Evolutionary conservation across 2,888 invertebrate genomes (phyloP), one percentile per base, ranked within the genome.

Genomic region (Leptinotarsa rubiginosa): DNA sequence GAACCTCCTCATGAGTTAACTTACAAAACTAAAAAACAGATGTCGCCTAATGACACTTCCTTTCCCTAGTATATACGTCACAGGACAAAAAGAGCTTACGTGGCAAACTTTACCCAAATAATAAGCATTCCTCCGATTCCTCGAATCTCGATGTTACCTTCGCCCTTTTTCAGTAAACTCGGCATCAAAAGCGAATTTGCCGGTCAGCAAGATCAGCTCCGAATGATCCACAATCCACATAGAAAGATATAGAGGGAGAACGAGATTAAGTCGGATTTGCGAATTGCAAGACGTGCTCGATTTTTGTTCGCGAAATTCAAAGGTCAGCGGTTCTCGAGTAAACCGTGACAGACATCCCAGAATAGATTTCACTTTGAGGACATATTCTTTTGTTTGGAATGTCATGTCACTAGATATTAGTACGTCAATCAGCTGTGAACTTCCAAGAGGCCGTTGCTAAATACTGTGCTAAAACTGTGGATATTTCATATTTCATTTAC

Each of bases 271-370:
- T 22, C 22, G 56, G 56, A 20, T 56, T 56, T 56, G 56, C 52
- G 52, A 56, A 56, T 4, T 56, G 56, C 56, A 56, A 13, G 22
- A 13, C 22, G 4, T 20, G 56, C 56, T 56, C 25, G 56, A 56
- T 56, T 56, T 56, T 56, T 22, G 56, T 56, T 18, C 12, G 16
- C 56, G 56, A 22, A 56, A 56, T 56, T 20, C 22, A 56, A 56
- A 22, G 56, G 56, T 56, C 22, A 56, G 56, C 56, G 22, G 56
- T 56, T 56, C 15, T 22, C 56, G 18, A 52, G 52, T 18, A 10
- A 52, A 18, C 13, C 15, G 22, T 56, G 56, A 56, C 22, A 56
- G 56, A 13, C 4, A 20, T 56, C 20, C 18, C 10, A 15, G 5
- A 20, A 56, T 56, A 18, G 13, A 56, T 20, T 25, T 25, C 25